These are phyloP conservation scores for Lithodes maja DNA, from an alignment of 2,888 invertebrate genomes.

Conservation along the genomic window DNA sequence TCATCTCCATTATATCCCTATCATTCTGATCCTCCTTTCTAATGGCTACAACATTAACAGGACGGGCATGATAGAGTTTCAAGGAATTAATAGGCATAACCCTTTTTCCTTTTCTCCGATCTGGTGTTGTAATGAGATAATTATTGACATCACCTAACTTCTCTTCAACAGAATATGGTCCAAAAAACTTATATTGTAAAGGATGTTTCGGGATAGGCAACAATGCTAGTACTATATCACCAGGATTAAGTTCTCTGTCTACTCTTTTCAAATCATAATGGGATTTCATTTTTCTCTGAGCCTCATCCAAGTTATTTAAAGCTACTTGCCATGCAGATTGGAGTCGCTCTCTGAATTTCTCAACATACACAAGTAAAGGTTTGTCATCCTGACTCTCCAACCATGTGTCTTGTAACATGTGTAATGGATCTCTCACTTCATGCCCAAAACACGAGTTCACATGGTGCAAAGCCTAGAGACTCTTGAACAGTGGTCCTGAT, in stretches of 20 bases:
- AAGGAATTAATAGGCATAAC: not conserved
- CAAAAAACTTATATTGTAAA: not conserved
- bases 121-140: not conserved
- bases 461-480: not conserved
- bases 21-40: not conserved
- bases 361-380: not conserved
- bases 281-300: not conserved
- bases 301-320: not conserved
- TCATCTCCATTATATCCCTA: not conserved
- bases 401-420: slow-evolving; percentile 2
- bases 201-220: not conserved
- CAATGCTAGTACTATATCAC: not conserved
- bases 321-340: not conserved
- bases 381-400: not conserved
- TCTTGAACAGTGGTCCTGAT: not conserved
- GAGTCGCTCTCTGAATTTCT: not conserved
- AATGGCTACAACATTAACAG: not conserved
- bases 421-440: not conserved
- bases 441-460: not conserved
- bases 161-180: not conserved
- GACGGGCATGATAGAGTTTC: not conserved
- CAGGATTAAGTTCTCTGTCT: not conserved
- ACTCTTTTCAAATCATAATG: not conserved
- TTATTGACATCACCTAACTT: not conserved
- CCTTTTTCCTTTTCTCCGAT: not conserved